These are phyloP conservation scores for Propithecus perrieri DNA, from an alignment of 2,797 vertebrate species.

Conservation along the genomic window DNA sequence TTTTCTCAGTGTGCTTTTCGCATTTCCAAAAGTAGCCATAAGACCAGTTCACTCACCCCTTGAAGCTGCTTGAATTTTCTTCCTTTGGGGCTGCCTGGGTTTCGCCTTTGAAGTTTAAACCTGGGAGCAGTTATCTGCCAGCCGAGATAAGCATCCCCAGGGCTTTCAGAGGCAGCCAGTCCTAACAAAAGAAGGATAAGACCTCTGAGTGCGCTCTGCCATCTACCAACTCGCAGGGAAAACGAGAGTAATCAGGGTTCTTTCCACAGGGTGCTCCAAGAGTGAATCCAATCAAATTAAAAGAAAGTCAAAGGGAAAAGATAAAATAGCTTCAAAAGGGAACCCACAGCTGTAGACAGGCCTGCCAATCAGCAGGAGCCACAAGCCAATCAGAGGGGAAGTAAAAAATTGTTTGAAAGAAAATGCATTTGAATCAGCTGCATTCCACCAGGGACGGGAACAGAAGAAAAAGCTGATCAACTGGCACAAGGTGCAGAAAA, in stretches of 20 bases:
- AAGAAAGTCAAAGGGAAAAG: slow-evolving; percentile 62
- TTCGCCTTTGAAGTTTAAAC: slow-evolving; percentile 71
- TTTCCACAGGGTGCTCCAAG: slow-evolving; percentile 74
- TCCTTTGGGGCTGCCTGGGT: slow-evolving; percentile 48
- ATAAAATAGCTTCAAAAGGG: slow-evolving; percentile 71
- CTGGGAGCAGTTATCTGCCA: slow-evolving; percentile 61
- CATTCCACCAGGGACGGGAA: background rate
- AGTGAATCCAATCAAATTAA: slow-evolving; percentile 79
- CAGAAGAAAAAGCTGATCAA: slow-evolving; percentile 20
- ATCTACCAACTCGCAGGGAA: slow-evolving; percentile 48
- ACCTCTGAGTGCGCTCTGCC: slow-evolving; percentile 60
- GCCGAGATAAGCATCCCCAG: slow-evolving; percentile 57
- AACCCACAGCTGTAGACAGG: slow-evolving; percentile 60
- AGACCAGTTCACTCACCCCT: background rate
- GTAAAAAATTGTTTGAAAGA: slow-evolving; percentile 52
- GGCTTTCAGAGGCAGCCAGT: background rate
- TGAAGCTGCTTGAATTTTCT: slow-evolving; percentile 53
- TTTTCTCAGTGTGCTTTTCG: slow-evolving; percentile 27
- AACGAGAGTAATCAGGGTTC: slow-evolving; percentile 69
- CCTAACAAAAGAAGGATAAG: slow-evolving; percentile 69
- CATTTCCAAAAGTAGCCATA: slow-evolving; percentile 43
- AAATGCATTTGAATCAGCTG: slow-evolving; percentile 63
- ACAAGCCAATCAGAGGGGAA: slow-evolving; percentile 74
- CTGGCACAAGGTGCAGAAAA: background rate
- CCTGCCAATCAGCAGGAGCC: slow-evolving; percentile 70